Conservation (phyloP, 2,888 invertebrate genomes). For the Andrena bucephala region DNA sequence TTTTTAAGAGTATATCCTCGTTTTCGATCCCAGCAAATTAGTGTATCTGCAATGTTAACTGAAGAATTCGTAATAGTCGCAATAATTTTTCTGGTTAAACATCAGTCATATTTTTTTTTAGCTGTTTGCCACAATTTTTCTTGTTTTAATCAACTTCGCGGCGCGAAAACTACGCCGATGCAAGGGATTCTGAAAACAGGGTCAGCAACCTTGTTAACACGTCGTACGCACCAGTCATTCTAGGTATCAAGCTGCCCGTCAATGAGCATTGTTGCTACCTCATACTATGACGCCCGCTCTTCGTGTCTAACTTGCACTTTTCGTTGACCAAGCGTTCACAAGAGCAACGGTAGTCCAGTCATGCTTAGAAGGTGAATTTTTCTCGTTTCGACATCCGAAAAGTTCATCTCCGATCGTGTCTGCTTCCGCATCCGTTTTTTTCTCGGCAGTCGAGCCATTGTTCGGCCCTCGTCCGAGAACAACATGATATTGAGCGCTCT, state of each 20-base stretch:
- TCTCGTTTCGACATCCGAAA: slow-evolving; percentile 64
- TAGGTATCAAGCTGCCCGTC: slow-evolving; percentile 75
- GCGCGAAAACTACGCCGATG: not conserved
- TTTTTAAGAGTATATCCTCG: too few relatives aligned
- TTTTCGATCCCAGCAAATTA: too few relatives aligned
- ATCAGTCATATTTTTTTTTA: not conserved
- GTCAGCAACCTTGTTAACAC: slow-evolving; percentile 76
- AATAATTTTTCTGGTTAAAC: not conserved
- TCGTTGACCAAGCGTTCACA: slow-evolving; percentile 69
- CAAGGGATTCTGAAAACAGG: slow-evolving; percentile 69
- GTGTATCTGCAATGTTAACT: not conserved
- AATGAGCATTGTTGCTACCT: slow-evolving; percentile 83
- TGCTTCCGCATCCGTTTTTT: slow-evolving; percentile 50
- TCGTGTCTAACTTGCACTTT: slow-evolving; percentile 82
- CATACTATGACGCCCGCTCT: slow-evolving; percentile 83
- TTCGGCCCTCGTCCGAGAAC: not conserved
- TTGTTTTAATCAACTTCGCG: not conserved
- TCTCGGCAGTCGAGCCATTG: not conserved
- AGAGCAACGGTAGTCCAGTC: slow-evolving; percentile 76
- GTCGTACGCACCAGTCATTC: slow-evolving; percentile 79
- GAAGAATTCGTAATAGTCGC: not conserved
- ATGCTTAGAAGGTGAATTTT: slow-evolving; percentile 80
- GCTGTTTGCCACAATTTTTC: not conserved
- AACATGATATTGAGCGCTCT: not conserved
- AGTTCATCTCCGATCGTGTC: slow-evolving; percentile 46